Base-by-base conservation (phyloP, 2,113 vertebrate species). In the Campylomormyrus tamandua region DNA sequence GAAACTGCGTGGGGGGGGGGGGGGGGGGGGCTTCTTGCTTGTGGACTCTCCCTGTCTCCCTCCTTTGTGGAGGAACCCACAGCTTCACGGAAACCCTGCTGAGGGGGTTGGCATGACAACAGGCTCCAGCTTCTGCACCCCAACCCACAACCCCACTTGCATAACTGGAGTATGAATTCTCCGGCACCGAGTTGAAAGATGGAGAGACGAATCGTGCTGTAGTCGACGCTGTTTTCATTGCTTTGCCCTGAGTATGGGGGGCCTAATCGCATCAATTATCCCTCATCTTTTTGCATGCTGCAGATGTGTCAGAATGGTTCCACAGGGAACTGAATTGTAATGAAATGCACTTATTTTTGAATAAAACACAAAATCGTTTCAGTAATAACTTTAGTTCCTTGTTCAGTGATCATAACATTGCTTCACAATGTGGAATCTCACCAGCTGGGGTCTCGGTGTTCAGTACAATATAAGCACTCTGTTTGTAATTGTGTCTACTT, bases 31-130 rank as follows among this genome's bases (percentile, higher is more conserved):
- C 48, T 42, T 27, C 15, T 39, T 19, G 77, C 35, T 42, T 74
- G 56, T 77, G 45, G 87, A 62, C 77, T 90, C 42, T 90, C 90
- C 80, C 87, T 80, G 86, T 86, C 88, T 88, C 88, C 15, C 50
- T 53, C 88, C 45, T 39, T 19, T 56, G 85, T 49, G 39, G 50
- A 89, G 52, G 80, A 46, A 53, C 84, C 84, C 70, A 74, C 74
- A 89, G 49, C 50, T 49, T 89, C 87, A 88, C 62, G 80, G 58
- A 88, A 87, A 86, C n/a, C 49, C 48, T 90, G 91, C 42, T 85
- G 56, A 89, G 88, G 84, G 86, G 48, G 91, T 93, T 92, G 91
- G 92, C 90, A 92, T 92, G 91, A 91, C 91, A 90, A 91, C 89
- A 19, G 27, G 19, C 56, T 87, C 13, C 83, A 90, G 35, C 90